A percentile compares a stretch with the other conserved stretches of the same genome.
These are phyloP conservation scores for Platanista minor DNA, from an alignment of 2,113 vertebrate genomes.

Conservation along the genomic window DNA sequence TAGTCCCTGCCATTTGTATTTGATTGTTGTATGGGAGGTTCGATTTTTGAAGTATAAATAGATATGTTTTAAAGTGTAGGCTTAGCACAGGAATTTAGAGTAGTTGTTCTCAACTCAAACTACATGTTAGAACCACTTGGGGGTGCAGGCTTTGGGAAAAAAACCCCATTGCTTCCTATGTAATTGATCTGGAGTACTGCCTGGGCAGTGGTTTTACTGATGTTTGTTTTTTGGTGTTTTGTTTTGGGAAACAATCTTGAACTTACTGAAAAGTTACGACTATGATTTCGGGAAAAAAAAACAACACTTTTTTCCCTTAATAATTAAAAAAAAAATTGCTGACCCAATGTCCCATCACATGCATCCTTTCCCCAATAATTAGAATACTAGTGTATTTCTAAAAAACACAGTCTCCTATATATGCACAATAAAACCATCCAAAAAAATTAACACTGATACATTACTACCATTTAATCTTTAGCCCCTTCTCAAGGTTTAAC, in stretches of 20 bases:
- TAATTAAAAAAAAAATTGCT: background rate
- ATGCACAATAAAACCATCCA: background rate
- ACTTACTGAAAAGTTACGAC: background rate
- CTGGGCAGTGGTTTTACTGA: background rate
- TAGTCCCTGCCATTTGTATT: background rate
- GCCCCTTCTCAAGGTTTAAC: background rate
- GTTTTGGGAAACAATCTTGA: background rate
- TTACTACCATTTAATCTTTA: background rate
- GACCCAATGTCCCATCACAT: background rate
- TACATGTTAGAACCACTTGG: background rate
- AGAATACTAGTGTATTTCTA: background rate
- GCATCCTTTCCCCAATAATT: background rate
- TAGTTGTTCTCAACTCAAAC: background rate
- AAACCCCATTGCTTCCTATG: background rate
- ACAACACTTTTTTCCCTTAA: background rate
- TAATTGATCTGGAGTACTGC: background rate
- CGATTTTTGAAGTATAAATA: background rate
- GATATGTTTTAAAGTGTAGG: background rate
- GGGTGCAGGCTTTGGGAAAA: background rate
- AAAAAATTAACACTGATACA: background rate
- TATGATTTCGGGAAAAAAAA: background rate
- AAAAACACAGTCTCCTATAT: background rate
- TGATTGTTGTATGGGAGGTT: background rate
- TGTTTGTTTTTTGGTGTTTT: background rate
- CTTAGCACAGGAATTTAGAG: background rate